Conservation (phyloP, 1,140 invertebrate genomes). For the Cryptotermes secundus region DNA sequence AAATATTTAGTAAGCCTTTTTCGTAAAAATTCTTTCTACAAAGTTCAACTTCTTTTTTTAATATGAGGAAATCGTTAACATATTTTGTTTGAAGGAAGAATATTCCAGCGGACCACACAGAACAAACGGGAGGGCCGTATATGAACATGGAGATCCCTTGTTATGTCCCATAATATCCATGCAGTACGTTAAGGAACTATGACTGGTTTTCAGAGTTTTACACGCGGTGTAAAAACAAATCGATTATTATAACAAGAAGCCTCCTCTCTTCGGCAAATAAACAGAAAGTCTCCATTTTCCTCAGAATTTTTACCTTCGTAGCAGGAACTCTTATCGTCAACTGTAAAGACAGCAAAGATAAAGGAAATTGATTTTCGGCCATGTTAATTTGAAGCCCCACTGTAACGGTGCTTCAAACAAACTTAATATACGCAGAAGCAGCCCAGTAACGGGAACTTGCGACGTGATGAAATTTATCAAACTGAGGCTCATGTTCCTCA, state of each 20-base stretch:
- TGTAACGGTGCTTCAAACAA: neutral
- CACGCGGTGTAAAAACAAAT: neutral
- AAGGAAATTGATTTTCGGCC: conserved; percentile 4
- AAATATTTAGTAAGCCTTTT: no score
- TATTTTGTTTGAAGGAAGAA: no score
- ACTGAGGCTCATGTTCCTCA: no score
- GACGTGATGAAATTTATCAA: neutral
- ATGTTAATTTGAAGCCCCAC: conserved; percentile 16
- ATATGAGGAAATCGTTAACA: no score
- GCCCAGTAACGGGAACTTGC: neutral
- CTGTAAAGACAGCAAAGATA: neutral
- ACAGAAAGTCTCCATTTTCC: neutral
- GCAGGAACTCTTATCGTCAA: neutral
- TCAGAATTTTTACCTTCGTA: neutral
- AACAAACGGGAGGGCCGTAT: no score
- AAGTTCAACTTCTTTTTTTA: no score
- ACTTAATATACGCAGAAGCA: neutral
- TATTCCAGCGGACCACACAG: no score
- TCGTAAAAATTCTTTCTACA: no score
- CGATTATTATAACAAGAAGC: neutral
- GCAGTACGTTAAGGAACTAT: neutral
- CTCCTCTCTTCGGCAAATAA: neutral
- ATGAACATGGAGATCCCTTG: no score
- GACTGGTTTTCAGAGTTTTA: neutral
- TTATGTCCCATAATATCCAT: no score